Evolutionary conservation across 1,140 invertebrate species (phyloP).

Genomic region (Hyposmocoma kahamanoa): DNA sequence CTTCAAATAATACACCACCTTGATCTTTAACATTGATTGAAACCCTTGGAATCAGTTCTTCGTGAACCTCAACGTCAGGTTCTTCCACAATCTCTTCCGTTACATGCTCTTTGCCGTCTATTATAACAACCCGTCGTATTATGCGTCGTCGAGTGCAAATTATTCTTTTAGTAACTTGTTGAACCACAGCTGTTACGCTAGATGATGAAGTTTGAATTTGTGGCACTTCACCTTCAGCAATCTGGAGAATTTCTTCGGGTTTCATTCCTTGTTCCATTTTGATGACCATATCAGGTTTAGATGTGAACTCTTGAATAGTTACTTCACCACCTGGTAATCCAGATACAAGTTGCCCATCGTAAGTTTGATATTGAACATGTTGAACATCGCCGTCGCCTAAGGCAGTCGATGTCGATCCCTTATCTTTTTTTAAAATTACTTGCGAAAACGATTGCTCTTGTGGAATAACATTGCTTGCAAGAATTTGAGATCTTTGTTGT

Average conservation of each 20-base stretch:
- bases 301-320: constrained; percentile 78
- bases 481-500: constrained; percentile 43
- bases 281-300: constrained; percentile 75
- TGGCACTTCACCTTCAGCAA: constrained; percentile 73
- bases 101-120: constrained; percentile 88
- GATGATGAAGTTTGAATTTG: constrained; percentile 73
- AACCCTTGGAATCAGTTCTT: constrained; percentile 82
- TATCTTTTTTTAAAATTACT: constrained; percentile 77
- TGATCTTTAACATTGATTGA: constrained; percentile 79
- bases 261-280: constrained; percentile 70
- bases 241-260: constrained; percentile 73
- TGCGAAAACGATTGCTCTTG: constrained; percentile 78
- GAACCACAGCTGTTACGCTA: constrained; percentile 82
- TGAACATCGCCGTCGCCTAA: constrained; percentile 77
- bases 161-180: constrained; percentile 84
- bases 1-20: constrained; percentile 47
- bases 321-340: constrained; percentile 76
- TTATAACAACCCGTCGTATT: constrained; percentile 82
- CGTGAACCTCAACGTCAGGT: constrained; percentile 84
- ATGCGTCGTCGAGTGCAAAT: constrained; percentile 83
- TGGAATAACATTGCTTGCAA: constrained; percentile 59
- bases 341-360: constrained; percentile 77
- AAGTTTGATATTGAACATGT: constrained; percentile 76
- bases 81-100: constrained; percentile 88
- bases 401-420: constrained; percentile 76